Conservation (phyloP, 2,797 vertebrate species). For the Dipus sagitta region DNA sequence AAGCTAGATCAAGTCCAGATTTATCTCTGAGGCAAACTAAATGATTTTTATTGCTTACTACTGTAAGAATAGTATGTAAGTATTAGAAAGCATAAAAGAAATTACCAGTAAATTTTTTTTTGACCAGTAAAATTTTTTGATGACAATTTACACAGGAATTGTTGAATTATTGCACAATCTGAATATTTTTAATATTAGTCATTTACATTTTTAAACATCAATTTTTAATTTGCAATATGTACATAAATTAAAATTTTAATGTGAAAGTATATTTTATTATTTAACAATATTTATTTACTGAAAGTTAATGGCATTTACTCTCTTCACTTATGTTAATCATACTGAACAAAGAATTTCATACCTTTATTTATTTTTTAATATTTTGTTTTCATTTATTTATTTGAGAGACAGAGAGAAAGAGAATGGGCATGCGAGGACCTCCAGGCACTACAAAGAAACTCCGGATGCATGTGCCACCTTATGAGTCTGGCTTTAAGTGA, state of each 20-base stretch:
- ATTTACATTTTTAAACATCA: not conserved
- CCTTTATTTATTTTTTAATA: too few relatives aligned
- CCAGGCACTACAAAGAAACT: too few relatives aligned
- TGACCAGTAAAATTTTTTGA: not conserved
- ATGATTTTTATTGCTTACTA: not conserved
- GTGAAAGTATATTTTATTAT: not conserved
- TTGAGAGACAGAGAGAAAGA: too few relatives aligned
- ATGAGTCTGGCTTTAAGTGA: too few relatives aligned
- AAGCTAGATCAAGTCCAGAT: conserved; percentile 28
- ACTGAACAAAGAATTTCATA: not conserved
- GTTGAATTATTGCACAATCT: not conserved
- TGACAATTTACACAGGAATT: not conserved
- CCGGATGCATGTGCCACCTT: too few relatives aligned
- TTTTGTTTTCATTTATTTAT: too few relatives aligned
- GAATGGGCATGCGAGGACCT: too few relatives aligned
- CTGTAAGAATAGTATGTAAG: not conserved
- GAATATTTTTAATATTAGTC: conserved; percentile 2
- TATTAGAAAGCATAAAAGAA: not conserved
- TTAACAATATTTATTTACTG: not conserved
- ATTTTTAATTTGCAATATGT: not conserved
- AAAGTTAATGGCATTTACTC: not conserved
- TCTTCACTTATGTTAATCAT: not conserved
- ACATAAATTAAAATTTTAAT: not conserved
- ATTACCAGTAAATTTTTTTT: not conserved
- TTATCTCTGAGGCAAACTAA: conserved; percentile 29